Conservation (phyloP, 2,113 vertebrate genomes). For the Columba livia region DNA sequence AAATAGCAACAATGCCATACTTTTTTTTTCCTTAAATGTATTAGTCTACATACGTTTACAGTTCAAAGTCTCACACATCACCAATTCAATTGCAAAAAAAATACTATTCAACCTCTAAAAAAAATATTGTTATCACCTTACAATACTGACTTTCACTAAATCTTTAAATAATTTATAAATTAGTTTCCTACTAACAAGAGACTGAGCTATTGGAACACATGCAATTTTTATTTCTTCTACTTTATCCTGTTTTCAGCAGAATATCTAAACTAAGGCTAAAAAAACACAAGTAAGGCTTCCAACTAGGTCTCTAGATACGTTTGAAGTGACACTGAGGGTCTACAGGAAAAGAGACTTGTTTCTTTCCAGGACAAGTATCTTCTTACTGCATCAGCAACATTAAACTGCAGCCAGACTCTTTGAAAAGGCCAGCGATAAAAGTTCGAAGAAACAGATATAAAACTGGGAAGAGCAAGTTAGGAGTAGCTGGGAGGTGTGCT, state of each 20-base stretch:
- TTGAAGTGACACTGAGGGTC: too few relatives aligned
- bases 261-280: neutral
- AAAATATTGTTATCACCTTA: neutral
- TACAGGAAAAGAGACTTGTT: neutral
- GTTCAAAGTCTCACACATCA: neutral
- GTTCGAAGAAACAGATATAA: neutral
- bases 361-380: neutral
- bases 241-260: neutral
- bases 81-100: neutral
- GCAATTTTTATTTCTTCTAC: neutral
- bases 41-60: neutral
- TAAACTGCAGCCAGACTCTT: neutral
- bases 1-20: neutral
- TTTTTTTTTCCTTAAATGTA: neutral
- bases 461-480: neutral
- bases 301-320: neutral
- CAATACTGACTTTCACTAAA: neutral
- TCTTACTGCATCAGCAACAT: neutral
- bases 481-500: neutral
- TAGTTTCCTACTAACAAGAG: neutral
- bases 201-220: neutral
- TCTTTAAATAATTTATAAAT: neutral
- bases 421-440: neutral
- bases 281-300: neutral
- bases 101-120: neutral